phyloP scores from a whole-genome alignment of 2,888 invertebrate species.

The Melanophora roralis region DNA sequence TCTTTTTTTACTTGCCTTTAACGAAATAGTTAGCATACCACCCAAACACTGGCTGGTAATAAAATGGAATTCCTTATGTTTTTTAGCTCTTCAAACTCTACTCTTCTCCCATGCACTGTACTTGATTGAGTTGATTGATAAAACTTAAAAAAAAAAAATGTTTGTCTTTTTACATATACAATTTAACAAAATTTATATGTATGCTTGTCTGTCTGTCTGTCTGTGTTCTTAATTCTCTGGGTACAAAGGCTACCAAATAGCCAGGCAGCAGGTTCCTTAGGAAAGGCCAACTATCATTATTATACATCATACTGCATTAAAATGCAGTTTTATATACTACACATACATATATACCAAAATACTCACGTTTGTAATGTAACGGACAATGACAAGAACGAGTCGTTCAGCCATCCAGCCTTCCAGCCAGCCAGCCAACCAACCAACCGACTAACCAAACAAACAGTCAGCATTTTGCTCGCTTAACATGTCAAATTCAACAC shows the following conservation, averaged over 20 bases:
- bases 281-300: slow-evolving; percentile 17
- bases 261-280: not conserved
- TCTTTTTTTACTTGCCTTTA: slow-evolving; percentile 31
- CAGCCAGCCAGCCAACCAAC: slow-evolving; percentile 17
- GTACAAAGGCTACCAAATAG: not conserved
- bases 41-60: slow-evolving; percentile 61
- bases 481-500: slow-evolving; percentile 63
- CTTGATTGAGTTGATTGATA: too few relatives aligned
- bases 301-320: slow-evolving; percentile 37
- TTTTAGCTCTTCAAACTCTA: slow-evolving; percentile 14
- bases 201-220: not conserved
- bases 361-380: slow-evolving; percentile 50
- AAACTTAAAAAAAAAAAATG: not conserved
- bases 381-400: slow-evolving; percentile 54
- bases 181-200: slow-evolving; percentile 53
- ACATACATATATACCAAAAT: too few relatives aligned
- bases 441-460: slow-evolving; percentile 26
- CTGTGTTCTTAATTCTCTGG: not conserved
- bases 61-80: slow-evolving; percentile 58
- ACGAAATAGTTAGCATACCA: slow-evolving; percentile 62
- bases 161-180: slow-evolving; percentile 46
- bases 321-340: slow-evolving; percentile 51
- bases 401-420: slow-evolving; percentile 25
- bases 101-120: not conserved
- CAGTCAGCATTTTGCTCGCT: slow-evolving; percentile 60